phyloP scores from a whole-genome alignment of 2,797 vertebrate species.

The Centroberyx gerrardi region DNA sequence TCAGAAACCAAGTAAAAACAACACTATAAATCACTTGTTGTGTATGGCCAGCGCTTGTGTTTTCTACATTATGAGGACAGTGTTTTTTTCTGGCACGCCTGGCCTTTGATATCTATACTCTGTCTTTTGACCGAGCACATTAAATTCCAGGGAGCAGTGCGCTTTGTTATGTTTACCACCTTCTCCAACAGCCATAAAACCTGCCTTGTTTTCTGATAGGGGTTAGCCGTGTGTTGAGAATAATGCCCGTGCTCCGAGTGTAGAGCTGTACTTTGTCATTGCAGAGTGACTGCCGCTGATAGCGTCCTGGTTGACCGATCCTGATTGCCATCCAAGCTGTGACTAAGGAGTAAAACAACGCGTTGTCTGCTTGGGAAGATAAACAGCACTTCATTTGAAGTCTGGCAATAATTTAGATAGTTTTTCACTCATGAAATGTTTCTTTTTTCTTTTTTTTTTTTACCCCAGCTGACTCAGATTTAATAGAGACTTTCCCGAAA shows the following conservation, averaged over 20 bases:
- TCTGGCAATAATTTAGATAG: constrained; percentile 75
- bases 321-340: constrained; percentile 76
- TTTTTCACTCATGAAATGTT: constrained; percentile 70
- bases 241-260: constrained; percentile 61
- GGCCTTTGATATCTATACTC: constrained; percentile 79
- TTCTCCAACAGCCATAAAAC: constrained; percentile 78
- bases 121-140: constrained; percentile 73
- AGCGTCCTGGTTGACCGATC: constrained; percentile 73
- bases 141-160: constrained; percentile 72
- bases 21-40: constrained; percentile 71
- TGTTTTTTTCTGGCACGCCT: constrained; percentile 39
- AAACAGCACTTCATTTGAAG: constrained; percentile 81
- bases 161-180: constrained; percentile 80
- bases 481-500: constrained; percentile 80
- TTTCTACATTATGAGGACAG: constrained; percentile 66
- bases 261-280: constrained; percentile 69
- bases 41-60: constrained; percentile 43
- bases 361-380: constrained; percentile 72
- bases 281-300: constrained; percentile 74
- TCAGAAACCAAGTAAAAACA: constrained; percentile 43
- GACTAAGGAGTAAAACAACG: constrained; percentile 77
- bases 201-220: constrained; percentile 79
- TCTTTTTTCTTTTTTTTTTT: constrained; percentile 1
- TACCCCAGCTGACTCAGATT: constrained; percentile 68
- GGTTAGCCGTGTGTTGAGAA: constrained; percentile 66